Conservation (phyloP, 2,888 invertebrate genomes). For the Panopea generosa region DNA sequence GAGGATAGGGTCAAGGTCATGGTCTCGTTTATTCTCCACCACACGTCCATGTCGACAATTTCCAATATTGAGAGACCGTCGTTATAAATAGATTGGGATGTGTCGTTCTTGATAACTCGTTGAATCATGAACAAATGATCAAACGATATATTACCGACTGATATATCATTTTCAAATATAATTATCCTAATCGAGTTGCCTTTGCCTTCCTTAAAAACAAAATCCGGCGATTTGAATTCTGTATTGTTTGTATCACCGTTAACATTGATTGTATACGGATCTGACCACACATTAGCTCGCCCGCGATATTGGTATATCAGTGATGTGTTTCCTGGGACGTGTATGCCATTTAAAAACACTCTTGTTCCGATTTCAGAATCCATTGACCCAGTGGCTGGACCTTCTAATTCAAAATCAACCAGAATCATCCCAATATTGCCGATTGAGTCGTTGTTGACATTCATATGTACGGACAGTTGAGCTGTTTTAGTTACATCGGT, state of each 20-base stretch:
- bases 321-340: constrained; percentile 13
- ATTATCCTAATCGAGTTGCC: constrained; percentile 59
- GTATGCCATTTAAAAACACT: constrained; percentile 41
- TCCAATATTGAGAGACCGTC: constrained; percentile 62
- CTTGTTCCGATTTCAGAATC: constrained; percentile 70
- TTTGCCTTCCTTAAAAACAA: constrained; percentile 61
- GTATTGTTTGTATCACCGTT: constrained; percentile 19
- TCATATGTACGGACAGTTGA: not conserved
- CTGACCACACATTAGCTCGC: constrained; percentile 39
- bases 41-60: constrained; percentile 68
- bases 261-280: constrained; percentile 18
- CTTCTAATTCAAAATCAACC: constrained; percentile 59
- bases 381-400: constrained; percentile 57
- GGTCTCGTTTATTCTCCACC: constrained; percentile 70
- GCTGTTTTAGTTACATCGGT: not conserved
- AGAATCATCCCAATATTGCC: constrained; percentile 11
- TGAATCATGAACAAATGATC: constrained; percentile 58
- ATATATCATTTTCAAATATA: constrained; percentile 28
- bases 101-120: constrained; percentile 55
- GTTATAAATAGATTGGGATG: constrained; percentile 47
- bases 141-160: constrained; percentile 28
- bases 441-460: not conserved
- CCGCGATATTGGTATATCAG: constrained; percentile 52
- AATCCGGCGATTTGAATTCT: constrained; percentile 63
- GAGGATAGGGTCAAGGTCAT: constrained; percentile 63